phyloP scores from a whole-genome alignment of 2,113 vertebrate species.

The Ascaphus truei region DNA sequence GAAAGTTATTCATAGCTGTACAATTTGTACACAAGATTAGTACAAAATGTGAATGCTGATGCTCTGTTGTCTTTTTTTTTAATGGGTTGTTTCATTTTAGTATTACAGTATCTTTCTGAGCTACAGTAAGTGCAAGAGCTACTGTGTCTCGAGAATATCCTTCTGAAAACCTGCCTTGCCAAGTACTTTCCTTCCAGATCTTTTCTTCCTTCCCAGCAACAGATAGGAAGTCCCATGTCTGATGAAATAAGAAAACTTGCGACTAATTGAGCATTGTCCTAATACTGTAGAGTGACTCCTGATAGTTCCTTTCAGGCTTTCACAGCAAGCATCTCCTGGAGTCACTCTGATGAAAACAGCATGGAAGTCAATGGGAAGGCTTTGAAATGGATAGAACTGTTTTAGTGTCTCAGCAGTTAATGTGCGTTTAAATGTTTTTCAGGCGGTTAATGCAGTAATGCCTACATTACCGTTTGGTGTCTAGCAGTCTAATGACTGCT shows the following conservation, averaged over 20 bases:
- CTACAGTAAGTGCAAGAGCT: neutral
- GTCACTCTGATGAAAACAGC: slow-evolving; percentile 35
- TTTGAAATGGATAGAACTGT: slow-evolving; percentile 22
- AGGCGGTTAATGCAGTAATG: slow-evolving; percentile 34
- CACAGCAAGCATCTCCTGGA: slow-evolving; percentile 33
- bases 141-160: neutral
- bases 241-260: slow-evolving; percentile 4
- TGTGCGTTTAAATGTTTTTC: slow-evolving; percentile 35
- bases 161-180: neutral
- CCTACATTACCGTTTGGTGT: slow-evolving; percentile 30
- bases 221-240: slow-evolving; percentile 7
- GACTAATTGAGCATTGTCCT: slow-evolving; percentile 30
- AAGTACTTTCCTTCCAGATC: neutral
- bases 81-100: neutral
- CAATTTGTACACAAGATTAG: slow-evolving; percentile 11
- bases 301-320: slow-evolving; percentile 30
- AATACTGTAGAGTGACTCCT: slow-evolving; percentile 19
- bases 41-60: slow-evolving; percentile 1
- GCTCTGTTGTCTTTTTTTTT: slow-evolving; percentile 5
- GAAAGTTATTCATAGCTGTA: slow-evolving; percentile 14
- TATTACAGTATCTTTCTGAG: neutral
- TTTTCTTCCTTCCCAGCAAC: neutral
- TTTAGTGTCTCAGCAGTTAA: slow-evolving; percentile 36
- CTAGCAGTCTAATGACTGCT: slow-evolving; percentile 23
- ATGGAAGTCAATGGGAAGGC: slow-evolving; percentile 29